Conservation (phyloP, 1,140 invertebrate genomes). For the Vanessa tameamea region DNA sequence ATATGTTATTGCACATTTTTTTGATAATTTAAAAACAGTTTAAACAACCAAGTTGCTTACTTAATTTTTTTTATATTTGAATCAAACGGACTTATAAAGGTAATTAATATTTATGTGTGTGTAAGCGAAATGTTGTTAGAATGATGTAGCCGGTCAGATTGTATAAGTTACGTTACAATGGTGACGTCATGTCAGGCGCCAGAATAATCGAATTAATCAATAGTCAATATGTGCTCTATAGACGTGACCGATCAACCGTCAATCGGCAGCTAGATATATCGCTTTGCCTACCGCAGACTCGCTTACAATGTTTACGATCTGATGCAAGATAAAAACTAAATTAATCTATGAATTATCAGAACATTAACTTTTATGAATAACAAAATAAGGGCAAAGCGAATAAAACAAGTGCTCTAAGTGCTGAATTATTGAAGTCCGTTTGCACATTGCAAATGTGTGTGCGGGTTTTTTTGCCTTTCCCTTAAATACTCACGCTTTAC, state of each 20-base stretch:
- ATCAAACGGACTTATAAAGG: too few relatives aligned
- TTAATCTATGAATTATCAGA: slow-evolving; percentile 22
- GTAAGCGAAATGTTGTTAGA: not conserved
- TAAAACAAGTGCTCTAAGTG: too few relatives aligned
- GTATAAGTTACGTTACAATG: slow-evolving; percentile 10
- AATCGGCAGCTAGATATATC: slow-evolving; percentile 59
- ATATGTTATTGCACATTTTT: too few relatives aligned
- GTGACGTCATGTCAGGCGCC: slow-evolving; percentile 40
- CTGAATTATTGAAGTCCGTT: too few relatives aligned
- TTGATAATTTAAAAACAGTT: too few relatives aligned
- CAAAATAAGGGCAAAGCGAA: too few relatives aligned
- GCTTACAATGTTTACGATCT: slow-evolving; percentile 35
- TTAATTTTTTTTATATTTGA: too few relatives aligned
- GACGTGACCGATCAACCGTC: slow-evolving; percentile 65
- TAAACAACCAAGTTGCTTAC: too few relatives aligned
- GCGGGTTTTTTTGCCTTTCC: too few relatives aligned
- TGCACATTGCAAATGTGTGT: too few relatives aligned
- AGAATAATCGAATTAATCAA: slow-evolving; percentile 53
- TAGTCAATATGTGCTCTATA: slow-evolving; percentile 47
- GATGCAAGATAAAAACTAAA: slow-evolving; percentile 35
- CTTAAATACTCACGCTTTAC: too few relatives aligned
- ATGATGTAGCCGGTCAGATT: not conserved
- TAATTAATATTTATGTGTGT: not conserved
- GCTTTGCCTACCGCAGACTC: slow-evolving; percentile 60
- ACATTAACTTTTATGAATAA: too few relatives aligned